Base-by-base conservation (phyloP, 2,888 invertebrate species). In the Sarcophaga caerulescens region DNA sequence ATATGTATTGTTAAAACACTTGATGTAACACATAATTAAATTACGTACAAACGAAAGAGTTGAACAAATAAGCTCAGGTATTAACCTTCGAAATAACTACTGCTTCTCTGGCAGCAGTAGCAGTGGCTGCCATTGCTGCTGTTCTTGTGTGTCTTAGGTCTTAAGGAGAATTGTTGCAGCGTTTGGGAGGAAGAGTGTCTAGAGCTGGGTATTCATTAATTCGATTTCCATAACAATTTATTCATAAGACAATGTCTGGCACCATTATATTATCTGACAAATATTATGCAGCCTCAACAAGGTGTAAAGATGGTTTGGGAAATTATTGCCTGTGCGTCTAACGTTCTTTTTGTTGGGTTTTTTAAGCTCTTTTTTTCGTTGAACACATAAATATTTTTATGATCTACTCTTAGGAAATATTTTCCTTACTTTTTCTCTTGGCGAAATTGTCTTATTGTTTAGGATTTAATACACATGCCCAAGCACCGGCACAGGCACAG, bases 191-290 rank as follows among this genome's bases (percentile, higher is more conserved):
- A 70, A 62, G 74, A 80, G 85, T 66, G 81, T 85, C 87, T 68
- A 82, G 81, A 69, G 84, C 90, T 89, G 90, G 90, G 92, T 92
- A 92, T 93, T 93, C 93, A 93, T 93, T 93, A 93, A 93, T 93
- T 93, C 93, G 93, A 93, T 93, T 93, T 93, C 93, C 93, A 93
- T 93, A 93, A 93, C 93, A 93, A 93, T 93, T 93, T 93, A 93
- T 93, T 93, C 93, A 93, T 93, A 93, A 93, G 93, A 92, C 93
- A 92, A 92, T 93, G 93, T 93, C 93, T 93, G 92, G 92, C 91
- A 92, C 91, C 92, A 92, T 93, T 91, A 92, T 92, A 91, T 92
- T 92, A 92, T 92, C 92, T 92, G 90, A 91, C 91, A 90, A 90
- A 70, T 78, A 65, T 57, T 70, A 84, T 84, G 79, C 84, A 84